These are phyloP conservation scores for Spilosoma lubricipeda DNA, from an alignment of 2,888 invertebrate species.

Conservation along the genomic window DNA sequence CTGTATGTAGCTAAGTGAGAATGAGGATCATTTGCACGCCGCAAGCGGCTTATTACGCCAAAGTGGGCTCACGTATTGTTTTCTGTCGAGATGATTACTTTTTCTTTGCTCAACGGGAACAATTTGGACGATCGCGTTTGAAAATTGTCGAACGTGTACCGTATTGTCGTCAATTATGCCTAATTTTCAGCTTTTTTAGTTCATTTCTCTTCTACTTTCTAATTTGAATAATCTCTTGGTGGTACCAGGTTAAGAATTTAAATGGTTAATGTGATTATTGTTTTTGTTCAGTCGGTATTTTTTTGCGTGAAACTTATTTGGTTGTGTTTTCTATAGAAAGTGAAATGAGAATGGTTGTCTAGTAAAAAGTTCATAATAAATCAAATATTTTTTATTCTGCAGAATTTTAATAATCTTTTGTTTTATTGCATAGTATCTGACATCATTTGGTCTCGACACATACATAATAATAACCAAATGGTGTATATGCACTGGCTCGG, in stretches of 20 bases:
- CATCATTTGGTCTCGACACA: background rate
- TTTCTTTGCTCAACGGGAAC: conserved; percentile 33
- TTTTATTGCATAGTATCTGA: no score
- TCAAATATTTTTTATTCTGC: background rate
- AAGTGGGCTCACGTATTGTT: conserved; percentile 71
- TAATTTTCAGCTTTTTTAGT: conserved; percentile 41
- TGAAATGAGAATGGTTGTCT: background rate
- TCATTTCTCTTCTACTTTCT: conserved; percentile 34
- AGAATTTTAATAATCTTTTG: background rate
- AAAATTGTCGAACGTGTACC: conserved; percentile 50
- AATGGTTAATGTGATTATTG: conserved; percentile 17
- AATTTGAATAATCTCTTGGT: conserved; percentile 30
- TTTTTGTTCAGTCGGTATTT: conserved; percentile 6
- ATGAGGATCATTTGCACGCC: conserved; percentile 69
- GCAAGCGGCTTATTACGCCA: conserved; percentile 66
- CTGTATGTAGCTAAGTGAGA: conserved; percentile 57
- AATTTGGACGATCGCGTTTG: conserved; percentile 47
- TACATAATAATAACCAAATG: background rate
- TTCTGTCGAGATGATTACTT: conserved; percentile 51
- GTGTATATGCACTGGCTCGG: background rate
- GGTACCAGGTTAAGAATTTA: conserved; percentile 16
- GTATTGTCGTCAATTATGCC: conserved; percentile 54
- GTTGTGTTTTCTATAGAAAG: conserved; percentile 7
- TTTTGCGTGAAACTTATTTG: background rate
- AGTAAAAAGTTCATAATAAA: background rate